Evolutionary conservation across 2,888 invertebrate genomes (phyloP), one percentile per base, ranked within the genome.

Genomic region (Chesias legatella): DNA sequence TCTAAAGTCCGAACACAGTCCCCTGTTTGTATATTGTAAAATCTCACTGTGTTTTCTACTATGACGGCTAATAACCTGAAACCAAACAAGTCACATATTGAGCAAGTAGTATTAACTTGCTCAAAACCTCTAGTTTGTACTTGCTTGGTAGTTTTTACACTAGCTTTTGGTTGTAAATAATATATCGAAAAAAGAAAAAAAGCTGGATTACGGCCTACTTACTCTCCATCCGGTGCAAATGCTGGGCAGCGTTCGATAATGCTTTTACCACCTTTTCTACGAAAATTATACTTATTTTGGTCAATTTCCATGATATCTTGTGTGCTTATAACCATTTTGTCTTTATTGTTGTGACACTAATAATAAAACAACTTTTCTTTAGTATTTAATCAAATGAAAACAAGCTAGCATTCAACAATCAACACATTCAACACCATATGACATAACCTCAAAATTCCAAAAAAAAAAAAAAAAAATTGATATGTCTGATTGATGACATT

Each of bases 221-320:
- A 88, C 89, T 83, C 79, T 69, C 83, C 86, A 60, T 88, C 85
- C 7, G 88, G 84, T 17, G 89, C 83, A 67, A 89, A 88, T 48
- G 80, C 57, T 28, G 89, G 88, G 8, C 68, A 64, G 21, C 67
- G 73, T 60, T 89, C 85, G 44, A 88, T 83, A 33, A 89, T 78
- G 75, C 79, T 88, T 56, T 79, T 77, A 4, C 89, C 88, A 30
- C 86, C 88, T 69, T 85, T 88, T 63, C 86, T 73, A 35, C 60
- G 68, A 55, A 86, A 75, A 25, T 59, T 67, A 48, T 83, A 88
- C 37, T 76, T 78, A 3, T 48, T 53, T 35, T 64, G 53, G 6
- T 34, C 41, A 46, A 43, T 53, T 35, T 58, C 40, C 29, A 26
- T 55, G 28, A 55, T 49, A 29, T 47, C 54, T 9, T 51, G 41